Evolutionary conservation across 2,797 vertebrate genomes (phyloP), one percentile per base, ranked within the genome.

Genomic region (Vespertilio murinus): DNA sequence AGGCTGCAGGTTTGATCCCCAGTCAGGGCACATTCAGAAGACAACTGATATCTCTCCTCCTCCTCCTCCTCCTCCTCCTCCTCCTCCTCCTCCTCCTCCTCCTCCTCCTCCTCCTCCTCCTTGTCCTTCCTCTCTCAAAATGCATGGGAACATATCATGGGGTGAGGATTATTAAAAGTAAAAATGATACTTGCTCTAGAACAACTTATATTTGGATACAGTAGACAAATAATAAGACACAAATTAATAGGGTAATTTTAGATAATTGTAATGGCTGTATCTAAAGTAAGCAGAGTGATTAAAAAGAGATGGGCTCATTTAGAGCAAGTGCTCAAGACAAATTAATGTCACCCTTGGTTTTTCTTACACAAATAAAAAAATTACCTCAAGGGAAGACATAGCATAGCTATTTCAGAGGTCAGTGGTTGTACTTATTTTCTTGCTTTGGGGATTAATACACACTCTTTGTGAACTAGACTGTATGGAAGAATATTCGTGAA

Each of bases 281-380:
- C 38, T 82, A 35, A 91, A 80, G 3, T 35, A 30, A 85, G 11
- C n/a, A 52, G 18, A 56, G 16, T 73, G 71, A 75, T 40, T 75
- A 85, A 42, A 86, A 38, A 86, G 10, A 42, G 59, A 92, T 35
- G 28, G 9, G 9, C 2, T 89, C 80, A 59, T 74, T 77, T 49
- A 54, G 22, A 95, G 40, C 79, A 81, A 54, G 10, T 82, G 47
- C 3, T 92, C 38, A 33, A 33, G 56, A 28, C 56, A 79, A 89
- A 90, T 71, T 33, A 80, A 35, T 49, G 40, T 77, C 45, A 22
- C 38, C 22, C 30, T 70, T 81, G 38, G 30, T n/a, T 92, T 73
- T 96, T 82, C 85, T 86, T 80, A 61, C 5, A 86, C 25, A 93
- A 93, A 88, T 28, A n/a, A 86, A 79, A 94, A 88, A 92, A 80